phyloP scores from a whole-genome alignment of 2,888 invertebrate species.

The Epinotia ramella region DNA sequence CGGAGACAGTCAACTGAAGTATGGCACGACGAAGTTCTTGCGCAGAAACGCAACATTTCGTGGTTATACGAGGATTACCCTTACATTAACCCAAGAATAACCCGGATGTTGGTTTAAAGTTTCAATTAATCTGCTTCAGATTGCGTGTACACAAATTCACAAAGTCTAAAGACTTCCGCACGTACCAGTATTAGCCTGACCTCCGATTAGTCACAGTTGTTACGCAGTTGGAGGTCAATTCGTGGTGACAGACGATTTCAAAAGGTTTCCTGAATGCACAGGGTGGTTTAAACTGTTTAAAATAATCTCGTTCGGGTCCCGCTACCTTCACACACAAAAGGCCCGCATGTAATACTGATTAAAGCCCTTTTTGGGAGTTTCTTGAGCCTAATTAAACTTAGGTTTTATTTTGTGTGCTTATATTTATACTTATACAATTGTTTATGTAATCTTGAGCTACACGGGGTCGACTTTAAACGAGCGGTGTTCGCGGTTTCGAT shows the following conservation, averaged over 20 bases:
- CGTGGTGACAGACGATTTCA: not conserved
- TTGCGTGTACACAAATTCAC: not conserved
- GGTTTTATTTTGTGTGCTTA: not conserved
- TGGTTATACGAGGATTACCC: not conserved
- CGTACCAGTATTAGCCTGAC: not conserved
- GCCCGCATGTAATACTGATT: slow-evolving; percentile 6
- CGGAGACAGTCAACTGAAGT: too few relatives aligned
- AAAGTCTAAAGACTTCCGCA: not conserved
- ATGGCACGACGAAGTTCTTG: too few relatives aligned
- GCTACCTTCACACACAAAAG: slow-evolving; percentile 12
- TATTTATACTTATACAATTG: too few relatives aligned
- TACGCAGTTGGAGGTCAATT: not conserved
- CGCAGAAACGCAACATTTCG: not conserved
- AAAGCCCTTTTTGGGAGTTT: not conserved
- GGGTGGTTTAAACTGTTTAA: slow-evolving; percentile 1
- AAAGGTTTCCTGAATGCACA: not conserved
- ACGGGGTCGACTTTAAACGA: too few relatives aligned
- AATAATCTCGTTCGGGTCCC: not conserved
- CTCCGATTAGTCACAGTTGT: too few relatives aligned
- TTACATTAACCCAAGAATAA: slow-evolving; percentile 6
- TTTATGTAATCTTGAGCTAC: too few relatives aligned
- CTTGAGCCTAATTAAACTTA: not conserved
- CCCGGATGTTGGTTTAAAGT: not conserved
- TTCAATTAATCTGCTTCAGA: slow-evolving; percentile 15
- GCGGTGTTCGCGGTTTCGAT: too few relatives aligned